A percentile compares a stretch with the other conserved stretches of the same genome.
These are phyloP conservation scores for Gryllus bimaculatus DNA, from an alignment of 1,140 invertebrate species.

Conservation along the genomic window DNA sequence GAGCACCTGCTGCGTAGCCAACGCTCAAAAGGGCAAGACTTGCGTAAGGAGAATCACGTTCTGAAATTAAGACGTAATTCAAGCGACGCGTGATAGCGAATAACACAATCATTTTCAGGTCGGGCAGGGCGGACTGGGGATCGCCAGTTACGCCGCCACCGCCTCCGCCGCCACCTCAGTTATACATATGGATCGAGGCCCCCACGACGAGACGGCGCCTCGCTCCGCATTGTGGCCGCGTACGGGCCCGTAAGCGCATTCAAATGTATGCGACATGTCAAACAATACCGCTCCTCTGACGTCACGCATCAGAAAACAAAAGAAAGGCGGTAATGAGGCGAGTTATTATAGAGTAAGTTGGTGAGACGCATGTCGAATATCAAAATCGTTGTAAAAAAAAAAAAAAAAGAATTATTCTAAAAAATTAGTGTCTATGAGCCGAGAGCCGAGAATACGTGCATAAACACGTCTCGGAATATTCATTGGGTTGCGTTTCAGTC, in stretches of 20 bases:
- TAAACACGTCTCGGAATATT: not conserved
- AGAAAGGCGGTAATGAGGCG: not conserved
- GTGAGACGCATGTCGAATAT: not conserved
- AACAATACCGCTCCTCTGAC: not conserved
- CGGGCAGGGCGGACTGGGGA: too few relatives aligned
- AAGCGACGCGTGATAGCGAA: not conserved
- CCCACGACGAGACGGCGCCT: too few relatives aligned
- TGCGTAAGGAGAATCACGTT: not conserved
- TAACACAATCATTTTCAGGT: slow-evolving; percentile 5
- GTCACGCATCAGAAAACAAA: not conserved
- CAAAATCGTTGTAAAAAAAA: not conserved
- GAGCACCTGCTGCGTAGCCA: too few relatives aligned
- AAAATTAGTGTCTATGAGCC: not conserved
- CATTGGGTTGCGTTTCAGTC: not conserved
- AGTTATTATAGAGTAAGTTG: slow-evolving; percentile 1
- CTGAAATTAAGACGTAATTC: not conserved
- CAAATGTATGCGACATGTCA: slow-evolving; percentile 4
- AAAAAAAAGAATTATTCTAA: not conserved
- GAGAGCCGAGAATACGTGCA: not conserved
- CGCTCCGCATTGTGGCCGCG: not conserved
- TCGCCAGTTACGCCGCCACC: not conserved
- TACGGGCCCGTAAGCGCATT: not conserved
- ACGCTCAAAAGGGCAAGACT: too few relatives aligned
- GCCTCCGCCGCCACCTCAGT: not conserved
- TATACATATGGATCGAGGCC: not conserved